Percentiles rank a stretch among this genome's conserved stretches.
phyloP scores from a whole-genome alignment of 2,797 vertebrate genomes.

The Artibeus jamaicensis region DNA sequence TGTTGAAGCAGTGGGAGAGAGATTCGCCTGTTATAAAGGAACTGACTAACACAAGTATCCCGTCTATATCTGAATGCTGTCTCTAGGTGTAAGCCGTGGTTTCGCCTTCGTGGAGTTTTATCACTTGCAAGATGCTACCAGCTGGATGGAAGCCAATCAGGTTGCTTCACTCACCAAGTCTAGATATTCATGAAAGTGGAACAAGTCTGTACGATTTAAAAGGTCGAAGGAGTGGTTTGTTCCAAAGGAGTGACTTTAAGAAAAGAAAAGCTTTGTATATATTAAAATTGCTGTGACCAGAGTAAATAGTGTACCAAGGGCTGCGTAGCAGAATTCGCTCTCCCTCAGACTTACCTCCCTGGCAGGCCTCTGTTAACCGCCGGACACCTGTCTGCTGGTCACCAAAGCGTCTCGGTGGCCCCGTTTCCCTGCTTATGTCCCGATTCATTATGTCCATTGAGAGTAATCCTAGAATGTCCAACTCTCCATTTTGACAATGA shows the following conservation, averaged over 20 bases:
- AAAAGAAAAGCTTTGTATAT: conserved; percentile 86
- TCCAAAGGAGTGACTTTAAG: conserved; percentile 83
- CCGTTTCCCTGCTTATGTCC: background rate
- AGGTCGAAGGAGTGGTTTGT: conserved; percentile 87
- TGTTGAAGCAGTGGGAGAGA: conserved; percentile 99
- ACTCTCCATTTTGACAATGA: conserved; percentile 39
- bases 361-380: conserved; percentile 53
- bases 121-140: conserved; percentile 99
- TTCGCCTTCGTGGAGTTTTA: conserved; percentile 99
- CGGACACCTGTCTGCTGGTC: conserved; percentile 42
- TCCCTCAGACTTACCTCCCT: conserved; percentile 48
- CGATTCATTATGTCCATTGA: conserved; percentile 41
- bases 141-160: conserved; percentile 99
- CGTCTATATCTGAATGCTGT: conserved; percentile 99
- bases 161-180: conserved; percentile 99
- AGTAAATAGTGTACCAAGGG: background rate
- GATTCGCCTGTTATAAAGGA: conserved; percentile 98
- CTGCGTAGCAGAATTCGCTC: background rate
- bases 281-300: conserved; percentile 81
- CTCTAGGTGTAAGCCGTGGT: conserved; percentile 99
- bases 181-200: conserved; percentile 94
- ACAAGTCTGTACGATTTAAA: conserved; percentile 89
- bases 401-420: background rate
- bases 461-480: conserved; percentile 38
- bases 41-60: conserved; percentile 99